A percentile compares a stretch with the other conserved stretches of the same genome.
phyloP scores from a whole-genome alignment of 2,113 vertebrate species.

The Microtus ochrogaster region DNA sequence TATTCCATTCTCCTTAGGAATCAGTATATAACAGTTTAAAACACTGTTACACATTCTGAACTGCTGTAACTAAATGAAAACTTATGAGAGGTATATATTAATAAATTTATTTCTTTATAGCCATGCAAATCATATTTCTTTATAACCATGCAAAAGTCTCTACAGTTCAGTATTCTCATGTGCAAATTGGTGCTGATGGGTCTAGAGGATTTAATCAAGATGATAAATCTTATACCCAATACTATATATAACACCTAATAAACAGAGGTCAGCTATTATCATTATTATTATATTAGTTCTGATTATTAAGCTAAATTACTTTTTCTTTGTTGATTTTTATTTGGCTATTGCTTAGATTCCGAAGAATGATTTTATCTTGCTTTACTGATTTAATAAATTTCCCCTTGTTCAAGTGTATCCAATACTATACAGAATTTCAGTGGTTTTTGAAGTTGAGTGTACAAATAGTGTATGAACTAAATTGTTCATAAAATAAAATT shows the following conservation, averaged over 20 bases:
- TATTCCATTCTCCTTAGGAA: conserved; percentile 20
- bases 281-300: background rate
- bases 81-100: background rate
- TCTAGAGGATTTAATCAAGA: background rate
- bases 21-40: background rate
- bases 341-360: background rate
- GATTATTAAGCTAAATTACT: background rate
- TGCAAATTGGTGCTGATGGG: background rate
- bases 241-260: background rate
- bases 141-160: background rate
- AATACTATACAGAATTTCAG: background rate
- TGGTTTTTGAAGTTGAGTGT: background rate
- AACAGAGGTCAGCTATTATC: background rate
- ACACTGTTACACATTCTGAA: background rate
- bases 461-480: background rate
- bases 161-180: background rate
- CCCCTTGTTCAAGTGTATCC: background rate
- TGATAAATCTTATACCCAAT: background rate
- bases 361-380: background rate
- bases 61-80: conserved; percentile 53
- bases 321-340: background rate
- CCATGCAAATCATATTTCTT: conserved; percentile 13
- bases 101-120: conserved; percentile 12
- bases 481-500: background rate
- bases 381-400: background rate